Conservation (phyloP, 2,888 invertebrate species). For the Torymus tubicola region DNA sequence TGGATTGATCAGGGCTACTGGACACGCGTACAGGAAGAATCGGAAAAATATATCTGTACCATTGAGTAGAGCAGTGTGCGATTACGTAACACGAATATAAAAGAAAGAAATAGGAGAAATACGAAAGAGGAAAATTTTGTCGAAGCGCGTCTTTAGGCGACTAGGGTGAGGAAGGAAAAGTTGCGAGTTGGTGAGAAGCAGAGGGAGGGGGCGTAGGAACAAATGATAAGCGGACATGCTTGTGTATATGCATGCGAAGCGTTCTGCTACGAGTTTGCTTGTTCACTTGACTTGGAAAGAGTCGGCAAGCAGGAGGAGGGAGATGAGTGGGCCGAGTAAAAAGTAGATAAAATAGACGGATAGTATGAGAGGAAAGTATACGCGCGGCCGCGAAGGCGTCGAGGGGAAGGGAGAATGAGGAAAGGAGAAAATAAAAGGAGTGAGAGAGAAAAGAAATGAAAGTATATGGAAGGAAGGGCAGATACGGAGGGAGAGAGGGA, state of each 20-base stretch:
- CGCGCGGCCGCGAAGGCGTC: conserved; percentile 5
- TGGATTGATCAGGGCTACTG: too few relatives aligned
- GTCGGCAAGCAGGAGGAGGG: conserved; percentile 16
- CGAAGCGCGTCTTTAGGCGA: conserved; percentile 10
- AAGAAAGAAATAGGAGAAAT: not conserved
- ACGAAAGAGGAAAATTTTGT: conserved; percentile 16
- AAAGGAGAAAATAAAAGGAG: conserved; percentile 46
- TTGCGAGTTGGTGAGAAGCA: conserved; percentile 12
- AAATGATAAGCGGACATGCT: conserved; percentile 34
- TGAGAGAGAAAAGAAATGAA: conserved; percentile 35
- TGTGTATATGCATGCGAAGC: conserved; percentile 5
- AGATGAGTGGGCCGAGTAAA: conserved; percentile 39
- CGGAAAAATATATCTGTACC: too few relatives aligned
- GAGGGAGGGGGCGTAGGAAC: not conserved
- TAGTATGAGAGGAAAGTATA: conserved; percentile 38
- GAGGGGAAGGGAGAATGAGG: conserved; percentile 27
- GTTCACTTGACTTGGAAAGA: conserved; percentile 22
- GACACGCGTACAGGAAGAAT: too few relatives aligned
- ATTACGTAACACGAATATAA: too few relatives aligned
- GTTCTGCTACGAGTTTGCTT: conserved; percentile 36
- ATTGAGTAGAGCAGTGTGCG: too few relatives aligned
- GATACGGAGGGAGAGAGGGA: conserved; percentile 13
- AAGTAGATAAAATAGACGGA: conserved; percentile 52
- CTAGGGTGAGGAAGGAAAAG: conserved; percentile 6
- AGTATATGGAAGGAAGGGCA: conserved; percentile 4